phyloP scores from a whole-genome alignment of 2,888 invertebrate species.

The Hymenopus coronatus region DNA sequence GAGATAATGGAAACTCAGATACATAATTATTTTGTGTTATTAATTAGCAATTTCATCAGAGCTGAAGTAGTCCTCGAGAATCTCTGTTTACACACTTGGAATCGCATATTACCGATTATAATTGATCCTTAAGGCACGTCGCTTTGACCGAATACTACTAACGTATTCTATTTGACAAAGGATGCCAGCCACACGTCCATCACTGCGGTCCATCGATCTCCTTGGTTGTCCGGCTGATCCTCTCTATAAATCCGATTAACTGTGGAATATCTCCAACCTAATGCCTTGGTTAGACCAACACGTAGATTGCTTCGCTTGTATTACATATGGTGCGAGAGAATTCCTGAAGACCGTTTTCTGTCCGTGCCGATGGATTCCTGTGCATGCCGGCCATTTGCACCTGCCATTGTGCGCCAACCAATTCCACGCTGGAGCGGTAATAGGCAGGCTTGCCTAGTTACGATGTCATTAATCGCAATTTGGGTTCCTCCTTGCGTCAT shows the following conservation, averaged over 20 bases:
- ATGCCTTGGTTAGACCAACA: neutral
- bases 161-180: neutral
- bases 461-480: neutral
- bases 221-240: neutral
- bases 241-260: neutral
- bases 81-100: neutral
- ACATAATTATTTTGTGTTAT: too few species aligned
- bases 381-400: conserved; percentile 11
- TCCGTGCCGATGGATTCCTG: neutral
- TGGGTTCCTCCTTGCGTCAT: neutral
- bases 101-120: neutral
- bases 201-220: neutral
- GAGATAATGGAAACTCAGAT: too few species aligned
- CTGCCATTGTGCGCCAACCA: neutral
- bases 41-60: too few species aligned
- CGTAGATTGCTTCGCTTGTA: neutral
- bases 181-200: neutral
- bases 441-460: neutral
- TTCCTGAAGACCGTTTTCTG: neutral
- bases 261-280: neutral
- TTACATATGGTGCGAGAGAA: neutral
- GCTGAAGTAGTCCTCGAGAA: neutral
- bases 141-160: neutral
- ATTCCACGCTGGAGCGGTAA: neutral
- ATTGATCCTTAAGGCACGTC: neutral